phyloP scores from a whole-genome alignment of 2,113 vertebrate species.

The Falco punctatus region DNA sequence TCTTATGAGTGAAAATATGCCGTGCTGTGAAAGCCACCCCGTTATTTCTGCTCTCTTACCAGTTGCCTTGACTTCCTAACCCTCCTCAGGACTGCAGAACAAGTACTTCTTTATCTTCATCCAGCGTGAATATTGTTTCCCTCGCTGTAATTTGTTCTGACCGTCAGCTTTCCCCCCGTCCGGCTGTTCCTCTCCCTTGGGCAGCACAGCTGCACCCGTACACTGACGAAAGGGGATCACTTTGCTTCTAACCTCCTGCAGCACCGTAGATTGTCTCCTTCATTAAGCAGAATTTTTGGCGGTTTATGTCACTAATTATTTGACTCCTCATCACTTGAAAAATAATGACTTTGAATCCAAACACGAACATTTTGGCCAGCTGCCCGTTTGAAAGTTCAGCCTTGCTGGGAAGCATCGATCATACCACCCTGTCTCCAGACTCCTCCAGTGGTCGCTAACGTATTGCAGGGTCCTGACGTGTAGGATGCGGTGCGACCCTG shows the following conservation, averaged over 20 bases:
- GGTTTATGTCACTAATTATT: not conserved
- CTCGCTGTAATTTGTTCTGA: not conserved
- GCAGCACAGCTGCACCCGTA: not conserved
- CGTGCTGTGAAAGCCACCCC: not conserved
- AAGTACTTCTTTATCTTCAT: not conserved
- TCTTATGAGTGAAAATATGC: not conserved
- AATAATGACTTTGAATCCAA: not conserved
- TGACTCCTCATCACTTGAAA: not conserved
- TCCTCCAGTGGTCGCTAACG: not conserved
- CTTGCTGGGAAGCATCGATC: not conserved
- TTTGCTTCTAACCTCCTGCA: not conserved
- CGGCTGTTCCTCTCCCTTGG: not conserved
- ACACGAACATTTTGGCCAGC: not conserved
- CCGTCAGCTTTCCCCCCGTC: not conserved
- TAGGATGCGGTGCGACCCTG: not conserved
- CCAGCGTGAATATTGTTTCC: not conserved
- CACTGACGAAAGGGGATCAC: not conserved
- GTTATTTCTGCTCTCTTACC: not conserved
- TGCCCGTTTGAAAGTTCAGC: not conserved
- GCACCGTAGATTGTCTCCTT: not conserved
- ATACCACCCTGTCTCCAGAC: not conserved
- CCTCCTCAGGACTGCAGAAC: not conserved
- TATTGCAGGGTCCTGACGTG: not conserved
- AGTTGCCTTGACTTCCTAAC: slow-evolving; percentile 32
- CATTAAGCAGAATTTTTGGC: not conserved